Evolutionary conservation across 1,140 invertebrate species (phyloP).

Genomic region (Laupala kohalensis): DNA sequence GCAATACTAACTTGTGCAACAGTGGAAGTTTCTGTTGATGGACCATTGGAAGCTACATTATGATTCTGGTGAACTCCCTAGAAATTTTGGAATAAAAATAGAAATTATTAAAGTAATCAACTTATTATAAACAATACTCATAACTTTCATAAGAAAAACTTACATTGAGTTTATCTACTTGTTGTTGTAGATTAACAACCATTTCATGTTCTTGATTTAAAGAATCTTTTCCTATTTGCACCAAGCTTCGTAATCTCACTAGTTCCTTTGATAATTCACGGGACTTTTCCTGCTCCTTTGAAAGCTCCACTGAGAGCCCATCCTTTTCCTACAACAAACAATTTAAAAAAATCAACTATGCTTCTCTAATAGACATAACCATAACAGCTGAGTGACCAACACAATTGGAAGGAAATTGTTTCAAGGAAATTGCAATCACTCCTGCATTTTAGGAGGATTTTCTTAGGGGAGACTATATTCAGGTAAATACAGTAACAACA

Average conservation of each 20-base stretch:
- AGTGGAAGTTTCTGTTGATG: conserved; percentile 8
- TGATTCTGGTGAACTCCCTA: conserved; percentile 12
- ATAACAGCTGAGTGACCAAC: too few relatives aligned
- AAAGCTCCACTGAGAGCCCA: conserved; percentile 21
- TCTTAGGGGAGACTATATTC: too few relatives aligned
- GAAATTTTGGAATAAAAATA: background rate
- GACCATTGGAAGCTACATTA: conserved; percentile 11
- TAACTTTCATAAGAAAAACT: background rate
- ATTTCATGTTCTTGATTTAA: conserved; percentile 22
- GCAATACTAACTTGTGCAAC: conserved; percentile 11
- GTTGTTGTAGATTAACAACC: conserved; percentile 22
- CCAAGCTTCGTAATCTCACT: conserved; percentile 21
- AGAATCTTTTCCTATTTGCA: conserved; percentile 22
- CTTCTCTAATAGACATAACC: too few relatives aligned
- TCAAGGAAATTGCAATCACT: too few relatives aligned
- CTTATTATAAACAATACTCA: background rate
- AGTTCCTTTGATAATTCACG: conserved; percentile 14
- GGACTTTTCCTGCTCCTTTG: conserved; percentile 17
- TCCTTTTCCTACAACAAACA: conserved; percentile 21
- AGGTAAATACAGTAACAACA: too few relatives aligned
- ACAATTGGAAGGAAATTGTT: too few relatives aligned
- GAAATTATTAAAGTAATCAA: background rate
- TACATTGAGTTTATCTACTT: conserved; percentile 27
- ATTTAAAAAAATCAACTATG: background rate
- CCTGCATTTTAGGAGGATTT: too few relatives aligned